Percentiles rank a stretch among this genome's conserved stretches.
These are phyloP conservation scores for Irena cyanogastra DNA, from an alignment of 2,113 vertebrate species.

Conservation along the genomic window DNA sequence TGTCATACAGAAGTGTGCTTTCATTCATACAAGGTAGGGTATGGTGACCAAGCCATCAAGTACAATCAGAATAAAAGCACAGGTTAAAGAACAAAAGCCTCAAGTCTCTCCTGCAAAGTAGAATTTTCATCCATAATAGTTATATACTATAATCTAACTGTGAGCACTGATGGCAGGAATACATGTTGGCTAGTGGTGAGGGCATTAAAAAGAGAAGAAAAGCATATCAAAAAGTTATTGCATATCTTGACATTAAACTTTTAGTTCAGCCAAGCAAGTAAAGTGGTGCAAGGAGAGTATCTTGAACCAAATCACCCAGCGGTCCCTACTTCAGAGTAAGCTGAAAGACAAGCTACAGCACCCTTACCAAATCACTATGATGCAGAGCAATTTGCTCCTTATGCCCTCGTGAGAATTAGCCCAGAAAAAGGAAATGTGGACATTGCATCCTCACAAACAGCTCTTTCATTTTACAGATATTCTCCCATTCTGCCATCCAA, in stretches of 20 bases:
- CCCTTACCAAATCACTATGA: neutral
- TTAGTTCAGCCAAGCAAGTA: neutral
- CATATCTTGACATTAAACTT: neutral
- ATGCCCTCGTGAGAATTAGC: neutral
- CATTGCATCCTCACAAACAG: neutral
- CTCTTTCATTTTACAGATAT: neutral
- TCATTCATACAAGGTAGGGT: neutral
- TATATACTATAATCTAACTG: neutral
- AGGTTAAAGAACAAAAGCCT: neutral
- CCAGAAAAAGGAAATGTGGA: neutral
- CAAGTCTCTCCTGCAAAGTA: neutral
- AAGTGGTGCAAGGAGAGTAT: neutral
- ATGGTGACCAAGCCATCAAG: neutral
- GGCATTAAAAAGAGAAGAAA: neutral
- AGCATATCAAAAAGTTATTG: neutral
- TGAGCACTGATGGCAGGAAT: neutral
- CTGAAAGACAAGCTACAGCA: neutral
- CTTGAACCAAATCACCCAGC: neutral
- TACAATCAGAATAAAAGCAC: neutral
- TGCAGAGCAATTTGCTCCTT: neutral
- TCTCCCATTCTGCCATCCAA: neutral
- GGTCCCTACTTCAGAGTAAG: neutral
- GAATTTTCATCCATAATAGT: neutral
- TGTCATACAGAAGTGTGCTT: neutral
- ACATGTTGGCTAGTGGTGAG: neutral